Conservation (phyloP, 2,888 invertebrate species). For the Sminthurides aquaticus region DNA sequence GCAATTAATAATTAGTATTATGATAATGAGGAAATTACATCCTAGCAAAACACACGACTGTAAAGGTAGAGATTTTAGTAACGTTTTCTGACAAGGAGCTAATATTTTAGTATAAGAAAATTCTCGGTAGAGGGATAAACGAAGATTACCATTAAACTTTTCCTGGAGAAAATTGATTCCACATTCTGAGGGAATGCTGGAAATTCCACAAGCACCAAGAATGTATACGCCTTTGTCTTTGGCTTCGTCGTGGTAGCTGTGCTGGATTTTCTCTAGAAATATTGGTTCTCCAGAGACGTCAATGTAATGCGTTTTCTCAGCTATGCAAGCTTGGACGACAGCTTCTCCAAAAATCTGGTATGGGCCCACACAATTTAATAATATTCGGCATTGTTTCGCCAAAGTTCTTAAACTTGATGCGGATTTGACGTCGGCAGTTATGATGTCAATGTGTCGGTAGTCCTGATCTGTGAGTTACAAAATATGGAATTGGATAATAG, state of each 20-base stretch:
- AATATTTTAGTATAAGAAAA: too few relatives aligned
- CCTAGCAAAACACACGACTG: too few relatives aligned
- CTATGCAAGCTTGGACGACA: constrained; percentile 82
- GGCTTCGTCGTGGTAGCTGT: constrained; percentile 67
- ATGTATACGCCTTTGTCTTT: constrained; percentile 73
- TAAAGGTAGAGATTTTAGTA: too few relatives aligned
- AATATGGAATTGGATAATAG: too few relatives aligned
- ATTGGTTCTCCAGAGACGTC: constrained; percentile 56
- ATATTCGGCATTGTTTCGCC: constrained; percentile 67
- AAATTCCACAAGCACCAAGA: constrained; percentile 86
- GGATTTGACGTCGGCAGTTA: constrained; percentile 58
- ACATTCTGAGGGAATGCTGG: constrained; percentile 85
- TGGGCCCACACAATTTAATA: constrained; percentile 91
- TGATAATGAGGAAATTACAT: not conserved
- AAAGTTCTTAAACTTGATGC: constrained; percentile 66
- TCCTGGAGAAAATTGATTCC: constrained; percentile 69
- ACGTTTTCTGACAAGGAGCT: too few relatives aligned
- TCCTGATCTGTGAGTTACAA: constrained; percentile 5
- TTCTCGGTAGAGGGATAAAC: too few relatives aligned
- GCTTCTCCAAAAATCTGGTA: constrained; percentile 80
- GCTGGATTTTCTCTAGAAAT: constrained; percentile 74
- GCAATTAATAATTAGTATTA: not conserved
- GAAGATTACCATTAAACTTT: constrained; percentile 66
- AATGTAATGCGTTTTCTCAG: constrained; percentile 72
- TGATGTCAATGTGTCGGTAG: constrained; percentile 17